These are phyloP conservation scores for Heliopora coerulea DNA, from an alignment of 92 coral and sea anemone genomes.

Conservation along the genomic window DNA sequence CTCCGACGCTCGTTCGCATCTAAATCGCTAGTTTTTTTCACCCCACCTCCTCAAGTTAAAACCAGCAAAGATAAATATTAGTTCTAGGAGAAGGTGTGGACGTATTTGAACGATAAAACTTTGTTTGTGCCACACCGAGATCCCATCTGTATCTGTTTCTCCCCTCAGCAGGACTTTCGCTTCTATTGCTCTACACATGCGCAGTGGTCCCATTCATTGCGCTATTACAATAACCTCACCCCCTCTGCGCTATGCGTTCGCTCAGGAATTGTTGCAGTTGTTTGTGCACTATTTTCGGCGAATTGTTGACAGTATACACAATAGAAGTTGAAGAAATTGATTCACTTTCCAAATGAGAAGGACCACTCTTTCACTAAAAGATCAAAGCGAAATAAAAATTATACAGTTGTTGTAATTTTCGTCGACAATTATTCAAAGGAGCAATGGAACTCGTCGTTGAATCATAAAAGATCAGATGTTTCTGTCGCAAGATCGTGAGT, in stretches of 20 bases:
- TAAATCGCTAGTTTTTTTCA: not conserved
- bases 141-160: conserved; percentile 39
- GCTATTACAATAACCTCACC: conserved; percentile 42
- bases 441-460: not conserved
- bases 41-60: not conserved
- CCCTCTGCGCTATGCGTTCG: conserved; percentile 39
- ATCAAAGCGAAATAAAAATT: not conserved
- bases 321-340: not conserved
- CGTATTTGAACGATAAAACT: conserved; percentile 13
- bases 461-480: too few relatives aligned
- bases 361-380: not conserved
- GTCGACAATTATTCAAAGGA: not conserved
- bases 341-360: not conserved
- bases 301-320: conserved; percentile 35
- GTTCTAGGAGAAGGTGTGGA: conserved; percentile 2
- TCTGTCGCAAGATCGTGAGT: too few relatives aligned
- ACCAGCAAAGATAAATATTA: not conserved
- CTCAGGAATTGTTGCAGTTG: conserved; percentile 23
- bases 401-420: not conserved
- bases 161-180: conserved; percentile 27
- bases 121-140: conserved; percentile 13
- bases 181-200: conserved; percentile 34
- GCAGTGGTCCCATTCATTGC: conserved; percentile 21
- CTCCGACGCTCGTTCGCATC: not conserved
- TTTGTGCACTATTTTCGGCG: conserved; percentile 36